Evolutionary conservation across 2,797 vertebrate species (phyloP), one percentile per base, ranked within the genome.

Genomic region (Dromococcyx pavoninus): DNA sequence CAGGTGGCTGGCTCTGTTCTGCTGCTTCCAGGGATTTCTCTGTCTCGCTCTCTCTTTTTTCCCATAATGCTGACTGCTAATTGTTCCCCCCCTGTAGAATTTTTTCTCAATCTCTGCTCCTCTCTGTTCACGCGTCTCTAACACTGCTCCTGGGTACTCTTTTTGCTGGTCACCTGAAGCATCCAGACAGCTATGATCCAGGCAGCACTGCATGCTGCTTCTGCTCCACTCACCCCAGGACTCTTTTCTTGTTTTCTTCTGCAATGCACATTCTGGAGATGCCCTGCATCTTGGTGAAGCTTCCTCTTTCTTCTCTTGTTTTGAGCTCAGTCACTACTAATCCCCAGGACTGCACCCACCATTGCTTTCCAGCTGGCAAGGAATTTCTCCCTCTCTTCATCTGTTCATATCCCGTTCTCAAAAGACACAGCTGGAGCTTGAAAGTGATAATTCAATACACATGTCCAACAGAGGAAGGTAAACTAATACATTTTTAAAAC

Each of bases 1-100:
- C 91, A 90, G 86, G 78, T 88, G 87, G 65, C 86, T 84, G 50
- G 27, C n/a, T 93, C 70, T 90, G 44, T 84, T 93, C 62, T 86
- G 82, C 80, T 90, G 74, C 88, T 91, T 91, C 53, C 83, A 74
- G 60, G 60, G 60, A 51, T 60, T 81, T 93, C 28, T 84, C 37
- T 66, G 60, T 32, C 37, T 56, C 43, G 41, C 39, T 41, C 39
- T 41, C n/a, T n/a, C n/a, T n/a, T 16, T 17, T 73, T 78, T 77
- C 69, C 60, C 73, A 27, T 88, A 32, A 35, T 13, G 5, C 58
- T 2, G 7, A 30, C 56, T 90, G 48, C 37, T 70, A 72, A 72
- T 10, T 62, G n/a, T 72, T 14, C 39, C 28, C 28, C 37, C 41
- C 17, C 25, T 54, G 53, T 37, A 69, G 78, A 24, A 66, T 25